These are phyloP conservation scores for Melipona beecheii DNA, from an alignment of 2,888 invertebrate species.

Conservation along the genomic window DNA sequence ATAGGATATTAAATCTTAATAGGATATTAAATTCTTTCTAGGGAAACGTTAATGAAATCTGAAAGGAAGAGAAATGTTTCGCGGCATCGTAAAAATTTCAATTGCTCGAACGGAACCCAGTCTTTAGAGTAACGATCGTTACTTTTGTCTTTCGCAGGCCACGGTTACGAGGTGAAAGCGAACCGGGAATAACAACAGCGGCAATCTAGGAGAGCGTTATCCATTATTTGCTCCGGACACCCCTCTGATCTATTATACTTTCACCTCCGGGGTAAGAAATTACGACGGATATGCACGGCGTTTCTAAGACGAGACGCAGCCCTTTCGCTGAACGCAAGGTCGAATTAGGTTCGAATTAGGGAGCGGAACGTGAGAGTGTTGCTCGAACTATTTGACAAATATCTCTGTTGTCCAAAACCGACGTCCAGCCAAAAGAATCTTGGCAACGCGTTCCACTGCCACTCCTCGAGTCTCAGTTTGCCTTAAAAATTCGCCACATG, in stretches of 20 bases:
- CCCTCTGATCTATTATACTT: slow-evolving; percentile 37
- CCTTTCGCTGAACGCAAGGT: slow-evolving; percentile 54
- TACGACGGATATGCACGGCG: slow-evolving; percentile 74
- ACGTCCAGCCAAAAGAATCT: no score
- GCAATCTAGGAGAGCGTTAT: slow-evolving; percentile 19
- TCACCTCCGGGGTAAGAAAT: slow-evolving; percentile 68
- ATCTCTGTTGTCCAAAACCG: background rate
- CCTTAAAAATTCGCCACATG: background rate
- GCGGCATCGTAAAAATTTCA: background rate
- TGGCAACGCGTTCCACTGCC: background rate
- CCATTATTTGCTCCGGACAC: slow-evolving; percentile 32
- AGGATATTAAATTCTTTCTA: no score
- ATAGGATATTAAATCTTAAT: no score
- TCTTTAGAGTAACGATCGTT: background rate
- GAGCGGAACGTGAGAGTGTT: slow-evolving; percentile 77
- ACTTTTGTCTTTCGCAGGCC: background rate
- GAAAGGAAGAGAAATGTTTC: background rate
- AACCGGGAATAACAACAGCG: slow-evolving; percentile 15
- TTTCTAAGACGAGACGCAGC: slow-evolving; percentile 68
- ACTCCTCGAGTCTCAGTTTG: background rate
- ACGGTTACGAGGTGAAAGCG: slow-evolving; percentile 22
- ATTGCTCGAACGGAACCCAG: background rate
- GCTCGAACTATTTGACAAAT: slow-evolving; percentile 79
- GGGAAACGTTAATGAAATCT: no score
- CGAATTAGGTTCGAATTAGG: slow-evolving; percentile 73